These are phyloP conservation scores for Pseudomyrmex sp. DNA, from an alignment of 1,140 invertebrate genomes.

Conservation along the genomic window DNA sequence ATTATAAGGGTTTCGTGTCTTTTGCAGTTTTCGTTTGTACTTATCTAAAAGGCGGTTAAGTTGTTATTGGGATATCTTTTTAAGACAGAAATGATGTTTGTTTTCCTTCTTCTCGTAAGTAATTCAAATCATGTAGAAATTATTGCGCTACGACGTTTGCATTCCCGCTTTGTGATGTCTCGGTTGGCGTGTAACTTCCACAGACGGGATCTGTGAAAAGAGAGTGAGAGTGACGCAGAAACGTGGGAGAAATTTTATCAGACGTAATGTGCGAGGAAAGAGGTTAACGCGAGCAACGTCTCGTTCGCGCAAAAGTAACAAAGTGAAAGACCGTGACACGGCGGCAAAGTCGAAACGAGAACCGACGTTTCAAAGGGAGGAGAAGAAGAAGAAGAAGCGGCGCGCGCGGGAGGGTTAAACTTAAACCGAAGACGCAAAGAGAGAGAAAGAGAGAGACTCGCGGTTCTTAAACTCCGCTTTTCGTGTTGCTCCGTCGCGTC, in stretches of 20 bases:
- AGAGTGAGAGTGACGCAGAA: constrained; percentile 21
- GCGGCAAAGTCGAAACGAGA: constrained; percentile 62
- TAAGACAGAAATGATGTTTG: constrained; percentile 1
- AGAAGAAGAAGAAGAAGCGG: constrained; percentile 52
- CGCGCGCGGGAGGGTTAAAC: constrained; percentile 60
- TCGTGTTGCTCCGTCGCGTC: constrained; percentile 59
- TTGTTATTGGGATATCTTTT: constrained; percentile 5
- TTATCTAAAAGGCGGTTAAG: not conserved
- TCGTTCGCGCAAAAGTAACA: constrained; percentile 60
- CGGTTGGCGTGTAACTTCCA: not conserved
- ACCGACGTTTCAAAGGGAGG: constrained; percentile 48
- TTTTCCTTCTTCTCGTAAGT: not conserved
- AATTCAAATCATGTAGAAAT: not conserved
- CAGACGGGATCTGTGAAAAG: not conserved
- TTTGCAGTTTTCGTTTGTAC: constrained; percentile 37
- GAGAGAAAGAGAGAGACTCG: constrained; percentile 21
- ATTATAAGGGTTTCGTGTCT: constrained; percentile 24
- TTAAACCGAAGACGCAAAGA: constrained; percentile 59
- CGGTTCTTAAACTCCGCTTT: constrained; percentile 72
- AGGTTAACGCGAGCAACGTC: constrained; percentile 43
- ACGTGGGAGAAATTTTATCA: constrained; percentile 50
- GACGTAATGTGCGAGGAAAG: constrained; percentile 25
- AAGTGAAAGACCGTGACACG: constrained; percentile 58
- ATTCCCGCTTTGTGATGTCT: not conserved
- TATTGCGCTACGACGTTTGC: not conserved